These are phyloP conservation scores for Etheostoma nigrum DNA, from an alignment of 2,797 vertebrate species.

Conservation along the genomic window DNA sequence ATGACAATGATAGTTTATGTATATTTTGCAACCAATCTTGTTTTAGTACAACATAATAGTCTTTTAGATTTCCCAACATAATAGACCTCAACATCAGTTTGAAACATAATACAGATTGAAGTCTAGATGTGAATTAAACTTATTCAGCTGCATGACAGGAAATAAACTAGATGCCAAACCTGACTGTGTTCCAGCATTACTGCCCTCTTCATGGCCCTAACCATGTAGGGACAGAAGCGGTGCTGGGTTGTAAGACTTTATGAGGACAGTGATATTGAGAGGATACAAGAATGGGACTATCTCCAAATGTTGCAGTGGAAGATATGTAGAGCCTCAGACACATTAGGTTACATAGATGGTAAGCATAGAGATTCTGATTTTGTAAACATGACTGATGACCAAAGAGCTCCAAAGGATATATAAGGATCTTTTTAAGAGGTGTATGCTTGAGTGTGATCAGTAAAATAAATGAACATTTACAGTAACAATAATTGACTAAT, in stretches of 20 bases:
- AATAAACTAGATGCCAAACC: slow-evolving; percentile 41
- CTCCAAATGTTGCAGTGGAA: slow-evolving; percentile 47
- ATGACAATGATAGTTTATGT: neutral
- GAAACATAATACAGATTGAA: slow-evolving; percentile 1
- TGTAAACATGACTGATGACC: neutral
- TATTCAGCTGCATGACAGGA: slow-evolving; percentile 18
- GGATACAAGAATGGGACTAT: slow-evolving; percentile 46
- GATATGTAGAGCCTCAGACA: slow-evolving; percentile 46
- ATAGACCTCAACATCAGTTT: slow-evolving; percentile 4
- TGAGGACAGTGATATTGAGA: slow-evolving; percentile 53
- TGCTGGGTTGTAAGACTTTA: slow-evolving; percentile 30
- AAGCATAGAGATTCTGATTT: slow-evolving; percentile 26
- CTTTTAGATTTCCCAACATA: neutral
- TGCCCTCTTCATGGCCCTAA: slow-evolving; percentile 50
- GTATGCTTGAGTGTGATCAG: slow-evolving; percentile 2
- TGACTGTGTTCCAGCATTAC: slow-evolving; percentile 38
- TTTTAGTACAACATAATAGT: slow-evolving; percentile 4
- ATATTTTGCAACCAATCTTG: slow-evolving; percentile 17
- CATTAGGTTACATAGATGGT: slow-evolving; percentile 21
- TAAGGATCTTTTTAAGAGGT: neutral
- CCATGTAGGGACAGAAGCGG: slow-evolving; percentile 73
- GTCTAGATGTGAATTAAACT: neutral
- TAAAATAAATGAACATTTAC: slow-evolving; percentile 10
- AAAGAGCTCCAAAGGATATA: slow-evolving; percentile 23
- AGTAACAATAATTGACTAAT: too few species aligned